phyloP scores from a whole-genome alignment of 1,140 invertebrate species.

The Euglossa dilemma region DNA sequence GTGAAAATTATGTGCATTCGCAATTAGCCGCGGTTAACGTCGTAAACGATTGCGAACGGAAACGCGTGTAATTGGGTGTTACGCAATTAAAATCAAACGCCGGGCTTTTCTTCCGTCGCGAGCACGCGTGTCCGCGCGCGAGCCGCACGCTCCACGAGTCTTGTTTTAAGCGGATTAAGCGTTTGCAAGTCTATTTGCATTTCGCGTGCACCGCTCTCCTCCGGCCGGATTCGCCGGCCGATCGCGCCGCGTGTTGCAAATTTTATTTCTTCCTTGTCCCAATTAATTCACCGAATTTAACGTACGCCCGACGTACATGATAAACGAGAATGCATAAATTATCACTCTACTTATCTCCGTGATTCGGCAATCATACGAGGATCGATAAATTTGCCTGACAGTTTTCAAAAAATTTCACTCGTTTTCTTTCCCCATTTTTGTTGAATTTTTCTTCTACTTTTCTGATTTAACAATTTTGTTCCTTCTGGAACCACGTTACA shows the following conservation, averaged over 20 bases:
- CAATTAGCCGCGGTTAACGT: background rate
- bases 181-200: conserved; percentile 12
- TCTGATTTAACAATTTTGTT: too few species aligned
- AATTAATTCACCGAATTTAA: conserved; percentile 43
- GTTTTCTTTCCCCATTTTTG: too few species aligned
- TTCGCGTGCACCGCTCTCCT: background rate
- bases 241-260: conserved; percentile 26
- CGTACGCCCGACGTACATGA: background rate
- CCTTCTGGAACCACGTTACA: too few species aligned
- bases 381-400: conserved; percentile 16
- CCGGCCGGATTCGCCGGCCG: too few species aligned
- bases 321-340: conserved; percentile 40
- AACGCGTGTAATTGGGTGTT: background rate
- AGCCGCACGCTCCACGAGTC: too few species aligned
- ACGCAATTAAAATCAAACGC: background rate
- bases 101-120: background rate
- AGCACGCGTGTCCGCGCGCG: background rate
- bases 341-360: conserved; percentile 21
- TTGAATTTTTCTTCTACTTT: too few species aligned
- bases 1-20: background rate
- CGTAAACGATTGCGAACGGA: background rate
- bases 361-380: conserved; percentile 1
- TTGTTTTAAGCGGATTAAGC: conserved; percentile 14
- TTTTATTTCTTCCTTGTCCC: conserved; percentile 28
- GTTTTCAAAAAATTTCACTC: background rate